These are phyloP conservation scores for Melanargia galathea DNA, from an alignment of 2,888 invertebrate species.

Conservation along the genomic window DNA sequence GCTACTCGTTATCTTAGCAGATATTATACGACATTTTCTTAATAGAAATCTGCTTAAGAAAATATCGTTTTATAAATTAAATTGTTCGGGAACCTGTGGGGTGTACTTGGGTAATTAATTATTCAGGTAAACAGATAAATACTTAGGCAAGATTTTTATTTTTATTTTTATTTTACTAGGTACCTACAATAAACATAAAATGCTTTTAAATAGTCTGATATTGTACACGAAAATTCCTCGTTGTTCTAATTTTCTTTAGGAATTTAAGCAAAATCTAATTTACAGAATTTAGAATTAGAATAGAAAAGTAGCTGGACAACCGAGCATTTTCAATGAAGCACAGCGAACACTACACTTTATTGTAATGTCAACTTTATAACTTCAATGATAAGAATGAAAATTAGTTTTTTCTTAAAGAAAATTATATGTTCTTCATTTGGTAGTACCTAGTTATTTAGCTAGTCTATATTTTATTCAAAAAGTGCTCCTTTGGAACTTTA, in stretches of 20 bases:
- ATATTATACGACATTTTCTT: too few relatives aligned
- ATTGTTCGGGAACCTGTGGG: too few relatives aligned
- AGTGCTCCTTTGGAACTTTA: not conserved
- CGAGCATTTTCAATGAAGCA: slow-evolving; percentile 11
- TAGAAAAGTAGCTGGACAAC: slow-evolving; percentile 11
- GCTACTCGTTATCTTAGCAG: too few relatives aligned
- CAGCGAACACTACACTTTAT: not conserved
- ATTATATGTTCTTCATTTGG: not conserved
- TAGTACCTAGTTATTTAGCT: too few relatives aligned
- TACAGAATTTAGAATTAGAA: slow-evolving; percentile 10
- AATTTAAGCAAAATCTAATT: slow-evolving; percentile 7
- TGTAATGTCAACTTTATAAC: not conserved
- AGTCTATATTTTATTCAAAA: slow-evolving; percentile 1
- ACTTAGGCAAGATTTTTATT: too few relatives aligned
- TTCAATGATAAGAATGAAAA: not conserved
- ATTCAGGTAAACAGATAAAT: too few relatives aligned
- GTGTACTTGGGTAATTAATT: too few relatives aligned
- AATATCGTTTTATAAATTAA: too few relatives aligned
- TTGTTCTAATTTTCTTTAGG: slow-evolving; percentile 9
- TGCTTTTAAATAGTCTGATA: not conserved
- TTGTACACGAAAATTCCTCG: not conserved
- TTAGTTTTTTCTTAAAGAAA: not conserved
- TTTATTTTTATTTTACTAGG: too few relatives aligned
- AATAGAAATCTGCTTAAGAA: too few relatives aligned
- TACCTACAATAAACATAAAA: not conserved